Base-by-base conservation (phyloP, 2,113 vertebrate genomes). In the Scortum barcoo region DNA sequence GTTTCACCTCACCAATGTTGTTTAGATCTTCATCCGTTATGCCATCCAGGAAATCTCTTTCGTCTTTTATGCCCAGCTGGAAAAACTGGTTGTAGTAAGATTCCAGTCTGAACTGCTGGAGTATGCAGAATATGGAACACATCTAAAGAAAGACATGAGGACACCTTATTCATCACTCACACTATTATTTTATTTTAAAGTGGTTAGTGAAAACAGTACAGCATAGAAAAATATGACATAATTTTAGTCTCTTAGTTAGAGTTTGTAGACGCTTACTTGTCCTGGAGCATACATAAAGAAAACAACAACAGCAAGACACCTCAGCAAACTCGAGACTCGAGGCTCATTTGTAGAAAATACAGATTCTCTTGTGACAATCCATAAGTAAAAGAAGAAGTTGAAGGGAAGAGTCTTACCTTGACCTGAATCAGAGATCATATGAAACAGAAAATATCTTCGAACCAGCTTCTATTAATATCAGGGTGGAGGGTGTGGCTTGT, bases 31-130 rank as follows among this genome's bases (percentile, higher is more conserved):
- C 76, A 60, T 86, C 85, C 12, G 1, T 86, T 17, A 93, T 19
- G 2, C 93, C 36, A 0, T 94, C 92, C 48, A 92, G 16, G 36
- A 94, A 92, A 72, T 94, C 93, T 46, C 3, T 70, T 19, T 83
- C 86, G 79, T 91, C 88, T 56, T 85, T 78, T 2, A 94, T 76
- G 8, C 92, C 93, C 42, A 92, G 5, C 13, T 86, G 77, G 26
- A 87, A 2, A 78, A 93, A 94, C 70, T 48, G 36, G 38, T 73
- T 88, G 79, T 8, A 88, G 65, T 73, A 91, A 0, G 56, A 66
- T 0, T 91, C 54, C 54, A 94, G 84, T 77, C 90, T 86, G 82
- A 69, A 65, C 10, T 72, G 38, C 48, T 89, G 3, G 6, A 94
- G 88, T n/a, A 89, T 38, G 0, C 57, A 78, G 53, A 73, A 89